A percentile compares a stretch with the other conserved stretches of the same genome.
Conservation (phyloP, 2,113 vertebrate species). For the Zingel zingel region DNA sequence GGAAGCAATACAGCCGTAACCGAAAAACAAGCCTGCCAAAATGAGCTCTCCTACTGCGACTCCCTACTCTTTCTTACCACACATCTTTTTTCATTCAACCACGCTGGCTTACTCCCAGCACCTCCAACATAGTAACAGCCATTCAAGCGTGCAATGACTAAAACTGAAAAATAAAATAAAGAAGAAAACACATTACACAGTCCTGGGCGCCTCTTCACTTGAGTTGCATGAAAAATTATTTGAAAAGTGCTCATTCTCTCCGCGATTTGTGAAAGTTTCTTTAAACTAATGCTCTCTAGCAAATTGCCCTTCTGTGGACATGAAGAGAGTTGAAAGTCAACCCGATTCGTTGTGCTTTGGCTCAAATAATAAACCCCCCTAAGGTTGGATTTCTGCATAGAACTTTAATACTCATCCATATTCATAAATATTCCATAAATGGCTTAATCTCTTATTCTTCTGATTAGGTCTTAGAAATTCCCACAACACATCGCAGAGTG, state of each 20-base stretch:
- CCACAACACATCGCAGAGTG: conserved; percentile 55
- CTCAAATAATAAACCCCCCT: conserved; percentile 77
- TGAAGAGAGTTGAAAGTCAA: conserved; percentile 78
- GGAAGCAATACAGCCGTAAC: conserved; percentile 42
- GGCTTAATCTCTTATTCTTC: conserved; percentile 77
- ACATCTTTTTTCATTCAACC: conserved; percentile 3
- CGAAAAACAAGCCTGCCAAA: conserved; percentile 29
- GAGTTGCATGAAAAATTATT: conserved; percentile 64
- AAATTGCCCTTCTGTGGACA: conserved; percentile 74
- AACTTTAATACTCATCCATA: conserved; percentile 82
- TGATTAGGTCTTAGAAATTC: conserved; percentile 77
- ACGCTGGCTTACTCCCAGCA: conserved; percentile 28
- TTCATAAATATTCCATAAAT: conserved; percentile 79
- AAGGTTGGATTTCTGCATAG: conserved; percentile 73
- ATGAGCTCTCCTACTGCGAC: conserved; percentile 7
- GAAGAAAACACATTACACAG: conserved; percentile 50
- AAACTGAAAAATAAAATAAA: conserved; percentile 49
- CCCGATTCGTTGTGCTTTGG: conserved; percentile 69
- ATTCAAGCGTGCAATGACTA: conserved; percentile 37
- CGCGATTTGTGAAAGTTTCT: conserved; percentile 66
- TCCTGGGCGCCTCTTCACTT: conserved; percentile 39
- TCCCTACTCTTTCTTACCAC: not conserved
- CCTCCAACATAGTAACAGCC: conserved; percentile 41
- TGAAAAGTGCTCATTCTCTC: conserved; percentile 53
- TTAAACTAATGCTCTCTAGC: conserved; percentile 70